A percentile compares a stretch with the other conserved stretches of the same genome.
phyloP scores from a whole-genome alignment of 2,113 vertebrate species.

The Sakesphorus luctuosus region DNA sequence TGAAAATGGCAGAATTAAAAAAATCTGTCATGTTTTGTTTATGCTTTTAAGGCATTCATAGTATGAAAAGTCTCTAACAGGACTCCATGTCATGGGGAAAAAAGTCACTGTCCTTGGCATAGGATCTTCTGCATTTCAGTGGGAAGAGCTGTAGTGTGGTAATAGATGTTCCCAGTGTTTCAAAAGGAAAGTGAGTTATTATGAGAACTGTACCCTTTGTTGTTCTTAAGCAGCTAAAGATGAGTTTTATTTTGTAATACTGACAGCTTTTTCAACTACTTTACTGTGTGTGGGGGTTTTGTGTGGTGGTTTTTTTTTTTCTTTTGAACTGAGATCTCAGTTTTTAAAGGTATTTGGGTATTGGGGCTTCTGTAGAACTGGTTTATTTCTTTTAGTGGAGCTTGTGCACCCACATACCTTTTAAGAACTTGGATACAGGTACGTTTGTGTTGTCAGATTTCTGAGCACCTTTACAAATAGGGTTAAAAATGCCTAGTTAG shows the following conservation, averaged over 20 bases:
- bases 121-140: not conserved
- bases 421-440: not conserved
- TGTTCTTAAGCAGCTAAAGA: not conserved
- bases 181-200: not conserved
- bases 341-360: not conserved
- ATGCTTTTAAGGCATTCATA: not conserved
- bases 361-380: not conserved
- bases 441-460: not conserved
- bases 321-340: not conserved
- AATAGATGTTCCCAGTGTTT: not conserved
- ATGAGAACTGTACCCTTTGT: not conserved
- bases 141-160: not conserved
- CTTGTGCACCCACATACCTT: not conserved
- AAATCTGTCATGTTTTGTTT: not conserved
- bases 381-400: not conserved
- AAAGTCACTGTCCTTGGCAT: not conserved
- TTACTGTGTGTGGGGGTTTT: too few species aligned
- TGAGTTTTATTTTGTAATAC: not conserved
- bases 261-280: not conserved
- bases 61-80: not conserved
- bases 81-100: fast-evolving
- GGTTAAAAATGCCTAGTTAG: not conserved
- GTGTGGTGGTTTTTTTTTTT: not conserved
- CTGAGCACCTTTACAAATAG: not conserved
- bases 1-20: not conserved